Base-by-base conservation (phyloP, 2,888 invertebrate genomes). In the Prostheceraeus crozeri region DNA sequence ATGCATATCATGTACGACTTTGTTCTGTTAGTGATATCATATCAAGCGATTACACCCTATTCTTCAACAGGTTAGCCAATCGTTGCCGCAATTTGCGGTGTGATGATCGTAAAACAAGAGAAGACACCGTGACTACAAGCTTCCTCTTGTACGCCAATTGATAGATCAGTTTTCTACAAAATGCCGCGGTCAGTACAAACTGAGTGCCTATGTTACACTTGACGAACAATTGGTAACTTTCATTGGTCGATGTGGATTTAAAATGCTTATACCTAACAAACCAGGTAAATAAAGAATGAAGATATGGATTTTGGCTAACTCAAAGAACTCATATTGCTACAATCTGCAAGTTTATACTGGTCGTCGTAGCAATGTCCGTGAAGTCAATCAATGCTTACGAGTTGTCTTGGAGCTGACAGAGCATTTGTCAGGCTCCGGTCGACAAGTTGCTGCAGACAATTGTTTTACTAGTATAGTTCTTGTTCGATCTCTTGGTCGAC, bases 271-370 rank as follows among this genome's bases (percentile, higher is more conserved):
- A 10, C 48, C 23, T 23, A 48, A 8, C 28, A 48, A 48, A 30
- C 48, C 48, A 21, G 27, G 23, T 19, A 48, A 48, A 21, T 48
- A 48, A 28, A 30, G 48, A 25, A 48, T 48, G 48, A 48, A 48
- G 48, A 4, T 48, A 14, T 40, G 40, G 40, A 40, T 40, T 8
- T 40, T 40, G 16, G 40, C 40, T 40, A 14, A 40, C 14, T 10
- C 40, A 10, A 10, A 6, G 21, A 40, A 4, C 6, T 19, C 6
- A 14, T 40, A 40, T 40, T 40, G 40, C 48, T 48, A 30, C 28
- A 48, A 48, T 30, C 28, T 48, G 11, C 48, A 48, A 23, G 48
- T 48, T 19, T 48, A 48, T 21, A 48, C 48, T 48, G 48, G 48
- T 48, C 48, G 48, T 30, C 48, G 48, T 19, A 30, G 48, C 3